Evolutionary conservation across 2,888 invertebrate species (phyloP).

Genomic region (Apoderus coryli): DNA sequence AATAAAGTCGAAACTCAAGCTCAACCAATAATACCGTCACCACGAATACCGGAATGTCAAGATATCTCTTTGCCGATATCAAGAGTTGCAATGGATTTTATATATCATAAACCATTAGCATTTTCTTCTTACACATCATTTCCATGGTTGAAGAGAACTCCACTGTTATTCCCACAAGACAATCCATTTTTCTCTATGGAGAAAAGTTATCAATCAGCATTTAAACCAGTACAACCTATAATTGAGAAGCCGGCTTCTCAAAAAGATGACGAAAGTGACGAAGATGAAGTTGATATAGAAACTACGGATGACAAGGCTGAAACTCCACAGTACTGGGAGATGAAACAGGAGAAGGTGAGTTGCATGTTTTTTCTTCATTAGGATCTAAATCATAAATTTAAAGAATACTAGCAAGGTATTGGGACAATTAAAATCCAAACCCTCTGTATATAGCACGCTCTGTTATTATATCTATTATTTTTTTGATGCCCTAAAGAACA

Average conservation of each 20-base stretch:
- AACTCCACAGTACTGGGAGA: slow-evolving; percentile 31
- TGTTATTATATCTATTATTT: too few species aligned
- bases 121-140: slow-evolving; percentile 50
- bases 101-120: slow-evolving; percentile 55
- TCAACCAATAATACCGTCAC: slow-evolving; percentile 32
- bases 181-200: slow-evolving; percentile 34
- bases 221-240: slow-evolving; percentile 38
- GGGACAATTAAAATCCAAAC: too few species aligned
- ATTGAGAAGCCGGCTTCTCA: slow-evolving; percentile 25
- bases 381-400: too few species aligned
- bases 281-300: slow-evolving; percentile 80
- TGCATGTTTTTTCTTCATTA: too few species aligned
- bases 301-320: slow-evolving; percentile 65
- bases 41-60: slow-evolving; percentile 38
- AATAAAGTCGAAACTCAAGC: slow-evolving; percentile 28
- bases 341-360: slow-evolving; percentile 38
- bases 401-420: too few species aligned
- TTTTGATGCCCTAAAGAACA: too few species aligned
- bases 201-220: slow-evolving; percentile 40
- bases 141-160: slow-evolving; percentile 50
- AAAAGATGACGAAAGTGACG: slow-evolving; percentile 52
- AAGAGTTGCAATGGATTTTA: slow-evolving; percentile 63
- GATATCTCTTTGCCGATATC: slow-evolving; percentile 44
- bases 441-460: too few species aligned
- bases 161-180: slow-evolving; percentile 35